Percentiles rank a stretch among this genome's conserved stretches.
These are phyloP conservation scores for Hyles vespertilio DNA, from an alignment of 1,140 invertebrate species.

Conservation along the genomic window DNA sequence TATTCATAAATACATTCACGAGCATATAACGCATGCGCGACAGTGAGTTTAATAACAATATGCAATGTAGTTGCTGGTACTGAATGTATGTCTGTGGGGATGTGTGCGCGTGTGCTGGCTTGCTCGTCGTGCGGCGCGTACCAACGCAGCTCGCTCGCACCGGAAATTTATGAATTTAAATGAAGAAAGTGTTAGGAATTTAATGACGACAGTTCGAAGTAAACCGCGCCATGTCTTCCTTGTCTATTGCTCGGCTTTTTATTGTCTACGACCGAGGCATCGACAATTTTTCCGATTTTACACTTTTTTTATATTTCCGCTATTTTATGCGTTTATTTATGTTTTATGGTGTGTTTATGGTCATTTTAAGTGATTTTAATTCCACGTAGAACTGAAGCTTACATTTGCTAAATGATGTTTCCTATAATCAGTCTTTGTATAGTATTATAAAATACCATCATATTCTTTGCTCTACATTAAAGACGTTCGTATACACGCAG, in stretches of 20 bases:
- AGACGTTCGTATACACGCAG: no score
- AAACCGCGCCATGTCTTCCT: conserved; percentile 59
- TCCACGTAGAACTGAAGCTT: no score
- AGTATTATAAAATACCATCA: no score
- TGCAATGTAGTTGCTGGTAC: not conserved
- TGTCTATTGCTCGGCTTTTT: conserved; percentile 37
- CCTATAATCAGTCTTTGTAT: no score
- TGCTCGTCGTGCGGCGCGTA: conserved; percentile 56
- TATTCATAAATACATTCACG: no score
- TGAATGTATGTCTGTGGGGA: conserved; percentile 49
- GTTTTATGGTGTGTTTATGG: not conserved
- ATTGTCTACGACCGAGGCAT: conserved; percentile 44
- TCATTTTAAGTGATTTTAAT: no score
- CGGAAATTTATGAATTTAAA: conserved; percentile 75
- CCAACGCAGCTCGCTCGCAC: conserved; percentile 53
- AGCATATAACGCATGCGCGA: not conserved
- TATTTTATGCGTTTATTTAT: conserved; percentile 16
- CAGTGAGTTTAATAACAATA: conserved; percentile 3
- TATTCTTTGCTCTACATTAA: no score
- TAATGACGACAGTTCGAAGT: conserved; percentile 66
- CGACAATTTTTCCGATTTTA: conserved; percentile 20
- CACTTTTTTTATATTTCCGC: conserved; percentile 22
- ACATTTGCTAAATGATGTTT: no score
- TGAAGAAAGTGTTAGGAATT: conserved; percentile 72
- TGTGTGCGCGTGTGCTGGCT: conserved; percentile 39